Evolutionary conservation across 1,140 invertebrate species (phyloP), one percentile per base, ranked within the genome.

Genomic region (Ceratosolen solmsi): DNA sequence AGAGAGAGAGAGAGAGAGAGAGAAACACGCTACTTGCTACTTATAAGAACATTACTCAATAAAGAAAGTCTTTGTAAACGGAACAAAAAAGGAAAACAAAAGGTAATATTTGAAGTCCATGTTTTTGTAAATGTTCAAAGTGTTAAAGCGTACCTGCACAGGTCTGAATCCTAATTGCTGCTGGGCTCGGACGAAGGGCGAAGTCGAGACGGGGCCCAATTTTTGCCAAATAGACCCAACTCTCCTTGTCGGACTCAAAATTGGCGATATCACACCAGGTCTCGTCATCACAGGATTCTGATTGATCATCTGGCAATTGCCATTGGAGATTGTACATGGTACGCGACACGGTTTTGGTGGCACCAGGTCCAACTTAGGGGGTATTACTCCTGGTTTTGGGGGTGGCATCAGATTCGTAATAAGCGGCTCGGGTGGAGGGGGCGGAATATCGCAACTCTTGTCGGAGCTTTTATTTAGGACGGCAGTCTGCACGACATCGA

Each of bases 321-420:
- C 80, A 60, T 78, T 88, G 9, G 89, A 80, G 0, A 87, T 72
- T 0, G 91, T 91, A 38, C 90, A 91, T 30, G 91, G 89, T 3
- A 91, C 88, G 2, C 91, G 86, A 74, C 91, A 91, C 4, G 91
- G 91, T 79, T 91, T 92, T 15, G 91, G 90, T 3, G 91, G 90
- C 25, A 92, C 90, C 0, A 92, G 22, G 80, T 92, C 91, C 27
- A 92, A 84, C 80, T 92, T 91, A 13, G 91, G 91, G 25, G 90
- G 90, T 17, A 89, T n/a, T 17, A 79, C 80, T 49, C 91, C 91
- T 7, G 89, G 90, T 58, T 84, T 89, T 11, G 91, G 91, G 0
- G 91, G 91, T n/a, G 90, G 91, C n/a, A 76, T 72, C 0, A 92
- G 80, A 81, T 87, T 89, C 8, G 86, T 88, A 80, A 91, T 90